Evolutionary conservation across 2,113 vertebrate genomes (phyloP), one percentile per base, ranked within the genome.

Genomic region (Alectura lathami): DNA sequence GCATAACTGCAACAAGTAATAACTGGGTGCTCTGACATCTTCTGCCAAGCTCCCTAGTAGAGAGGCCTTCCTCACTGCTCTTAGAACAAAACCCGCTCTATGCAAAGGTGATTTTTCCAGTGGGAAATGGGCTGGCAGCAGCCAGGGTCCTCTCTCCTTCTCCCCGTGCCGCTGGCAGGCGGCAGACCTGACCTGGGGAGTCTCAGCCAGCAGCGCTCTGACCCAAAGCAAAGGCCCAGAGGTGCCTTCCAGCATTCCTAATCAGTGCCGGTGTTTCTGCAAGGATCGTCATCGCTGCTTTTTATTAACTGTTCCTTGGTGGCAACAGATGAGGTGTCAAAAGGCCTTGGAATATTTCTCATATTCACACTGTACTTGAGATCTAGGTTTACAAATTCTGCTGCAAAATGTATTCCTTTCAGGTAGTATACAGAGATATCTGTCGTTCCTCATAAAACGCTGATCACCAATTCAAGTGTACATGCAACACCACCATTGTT

Each of bases 1-100:
- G 74, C 67, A 56, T 86, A 72, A 73, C 76, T 88, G 80, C 50
- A 81, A 10, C 14, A 40, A 84, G 73, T 34, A 74, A 82, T 86
- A 84, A 88, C 23, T 43, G 30, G 32, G 38, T 77, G 57, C 72
- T 86, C 64, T 82, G 82, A 12, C n/a, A 9, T 94, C 24, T 36
- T 53, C 53, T 62, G 38, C 57, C 54, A 34, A 13, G 48, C 56
- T 89, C 89, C 60, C 81, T 57, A 73, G 67, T 24, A 89, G 42
- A 8, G 0, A 34, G 34, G 47, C 32, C 89, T 83, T 79, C 82
- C 69, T 74, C 29, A 2, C 13, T 9, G 50, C 75, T 66, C 45
- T 51, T 32, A 13, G 7, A 69, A 60, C 0, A 0, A 42, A 34
- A 14, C 8, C 40, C 2, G 40, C 18, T n/a, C 32, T 21, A 20